Evolutionary conservation across 2,113 vertebrate species (phyloP).

Genomic region (Platycercus adscitus): DNA sequence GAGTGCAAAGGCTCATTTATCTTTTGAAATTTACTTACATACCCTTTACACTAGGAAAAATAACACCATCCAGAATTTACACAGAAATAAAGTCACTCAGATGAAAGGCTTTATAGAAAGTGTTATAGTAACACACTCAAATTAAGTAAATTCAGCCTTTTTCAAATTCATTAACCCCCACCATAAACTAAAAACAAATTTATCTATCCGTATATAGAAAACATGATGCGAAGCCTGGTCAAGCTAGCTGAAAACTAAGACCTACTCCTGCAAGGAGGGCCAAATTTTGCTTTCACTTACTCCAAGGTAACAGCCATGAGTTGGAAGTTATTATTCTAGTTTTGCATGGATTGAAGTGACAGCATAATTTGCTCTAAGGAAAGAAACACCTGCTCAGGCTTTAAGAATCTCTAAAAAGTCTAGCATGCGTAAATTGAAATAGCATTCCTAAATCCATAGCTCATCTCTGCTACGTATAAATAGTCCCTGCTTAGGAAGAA

Average conservation of each 20-base stretch:
- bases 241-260: background rate
- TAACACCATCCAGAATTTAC: conserved; percentile 1
- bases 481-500: background rate
- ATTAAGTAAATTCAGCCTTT: background rate
- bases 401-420: background rate
- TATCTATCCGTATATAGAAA: background rate
- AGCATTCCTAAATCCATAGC: background rate
- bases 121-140: background rate
- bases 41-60: conserved; percentile 33
- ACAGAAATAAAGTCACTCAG: conserved; percentile 22
- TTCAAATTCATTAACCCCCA: background rate
- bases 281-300: background rate
- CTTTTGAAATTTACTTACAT: conserved; percentile 38
- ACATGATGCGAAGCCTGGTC: background rate
- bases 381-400: background rate
- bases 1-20: conserved; percentile 46
- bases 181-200: background rate
- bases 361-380: background rate
- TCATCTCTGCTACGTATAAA: background rate
- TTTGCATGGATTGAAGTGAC: background rate
- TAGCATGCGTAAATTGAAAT: background rate
- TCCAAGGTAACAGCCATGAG: background rate
- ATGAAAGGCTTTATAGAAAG: background rate
- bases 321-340: background rate
- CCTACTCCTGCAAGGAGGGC: background rate